Evolutionary conservation across 2,113 vertebrate genomes (phyloP), one percentile per base, ranked within the genome.

Genomic region (Barbus barbus): DNA sequence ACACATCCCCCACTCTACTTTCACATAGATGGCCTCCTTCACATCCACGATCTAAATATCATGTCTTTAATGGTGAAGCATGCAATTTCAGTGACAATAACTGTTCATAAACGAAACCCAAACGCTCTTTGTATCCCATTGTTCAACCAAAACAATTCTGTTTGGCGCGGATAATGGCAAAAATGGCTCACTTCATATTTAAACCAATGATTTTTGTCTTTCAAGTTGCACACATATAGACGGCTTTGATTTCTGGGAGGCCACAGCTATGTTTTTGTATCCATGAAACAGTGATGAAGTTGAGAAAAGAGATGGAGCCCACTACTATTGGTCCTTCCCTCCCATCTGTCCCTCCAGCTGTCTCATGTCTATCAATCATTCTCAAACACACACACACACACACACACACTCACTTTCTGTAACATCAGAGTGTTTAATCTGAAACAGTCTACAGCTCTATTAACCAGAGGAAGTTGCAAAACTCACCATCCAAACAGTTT

Each of bases 321-420:
- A 53, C 26, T 53, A 31, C 46, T 81, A 71, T 81, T 28, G 16
- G 79, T 24, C 46, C 44, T 26, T 33, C 79, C 56, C 44, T 73
- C 87, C 90, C 88, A 90, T 88, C 89, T 86, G 90, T 86, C 88
- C 84, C 61, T 84, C 87, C 91, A 90, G 89, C 84, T 92, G 90
- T 83, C 89, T 71, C 11, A 82, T 85, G 77, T 87, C 85, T 83
- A 88, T 88, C 31, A 33, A 83, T 90, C 76, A 79, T 67, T 79
- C n/a, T 33, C 41, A 61, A 74, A 22, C 44, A 26, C 33, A 28
- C 44, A 31, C 22, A 51, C 18, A 53, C 51, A 53, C 51, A 53
- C 51, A 31, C 44, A 31, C n/a, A 53, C 78, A 65, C 79, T 71
- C 63, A 53, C 44, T 69, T 81, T 69, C 26, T 61, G 71, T 56